Evolutionary conservation across 2,797 vertebrate species (phyloP).

Genomic region (Semaprochilodus insignis): DNA sequence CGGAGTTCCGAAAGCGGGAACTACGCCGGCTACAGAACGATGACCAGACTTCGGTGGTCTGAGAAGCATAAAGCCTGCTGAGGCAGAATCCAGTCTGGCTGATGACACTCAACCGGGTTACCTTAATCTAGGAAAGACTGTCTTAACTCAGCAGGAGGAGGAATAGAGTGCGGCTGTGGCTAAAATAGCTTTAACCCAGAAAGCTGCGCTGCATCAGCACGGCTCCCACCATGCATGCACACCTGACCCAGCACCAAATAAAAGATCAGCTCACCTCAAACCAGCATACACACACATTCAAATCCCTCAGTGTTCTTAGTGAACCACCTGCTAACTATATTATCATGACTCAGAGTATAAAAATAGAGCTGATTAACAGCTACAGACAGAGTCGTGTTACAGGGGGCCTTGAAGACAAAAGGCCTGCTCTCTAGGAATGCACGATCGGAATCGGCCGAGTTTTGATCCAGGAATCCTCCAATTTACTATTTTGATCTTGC

Average conservation of each 20-base stretch:
- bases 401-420: neutral
- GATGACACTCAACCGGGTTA: neutral
- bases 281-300: neutral
- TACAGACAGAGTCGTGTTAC: neutral
- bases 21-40: too few species aligned
- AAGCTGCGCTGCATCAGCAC: neutral
- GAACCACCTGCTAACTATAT: neutral
- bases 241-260: neutral
- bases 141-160: neutral
- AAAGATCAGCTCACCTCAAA: neutral
- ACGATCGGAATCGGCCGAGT: too few species aligned
- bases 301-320: neutral
- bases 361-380: neutral
- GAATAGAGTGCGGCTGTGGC: neutral
- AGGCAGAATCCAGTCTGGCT: too few species aligned
- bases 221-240: neutral
- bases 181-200: slow-evolving; percentile 13
- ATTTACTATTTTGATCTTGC: too few species aligned
- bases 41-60: too few species aligned
- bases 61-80: too few species aligned
- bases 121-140: neutral
- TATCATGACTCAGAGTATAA: neutral
- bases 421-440: too few species aligned
- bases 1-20: too few species aligned
- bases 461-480: too few species aligned